Percentiles rank a stretch among this genome's conserved stretches.
Conservation (phyloP, 2,888 invertebrate species). For the Fissipunctia ypsillon region DNA sequence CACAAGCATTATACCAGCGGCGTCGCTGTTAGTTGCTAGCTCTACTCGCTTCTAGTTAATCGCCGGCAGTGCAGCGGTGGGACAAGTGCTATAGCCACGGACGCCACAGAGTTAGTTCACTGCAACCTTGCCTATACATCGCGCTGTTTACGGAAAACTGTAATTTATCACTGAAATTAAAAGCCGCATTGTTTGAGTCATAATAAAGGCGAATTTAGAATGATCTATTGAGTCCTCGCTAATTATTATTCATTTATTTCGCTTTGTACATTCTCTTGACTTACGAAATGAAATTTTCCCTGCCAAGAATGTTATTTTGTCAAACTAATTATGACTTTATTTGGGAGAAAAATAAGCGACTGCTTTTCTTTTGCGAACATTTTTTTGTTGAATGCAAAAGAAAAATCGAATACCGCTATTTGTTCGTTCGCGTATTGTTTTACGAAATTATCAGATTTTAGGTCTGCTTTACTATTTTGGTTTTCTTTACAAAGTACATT, state of each 20-base stretch:
- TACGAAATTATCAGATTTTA: not conserved
- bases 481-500: not conserved
- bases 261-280: slow-evolving; percentile 54
- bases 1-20: too few relatives aligned
- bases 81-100: not conserved
- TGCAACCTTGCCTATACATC: slow-evolving; percentile 6
- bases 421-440: not conserved
- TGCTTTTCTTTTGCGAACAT: not conserved
- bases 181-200: slow-evolving; percentile 75
- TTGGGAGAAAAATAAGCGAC: slow-evolving; percentile 4
- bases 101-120: slow-evolving; percentile 33
- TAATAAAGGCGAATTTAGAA: slow-evolving; percentile 69
- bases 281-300: slow-evolving; percentile 48
- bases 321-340: slow-evolving; percentile 53
- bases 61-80: too few relatives aligned
- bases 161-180: slow-evolving; percentile 84
- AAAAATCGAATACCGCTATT: not conserved
- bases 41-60: too few relatives aligned
- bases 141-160: slow-evolving; percentile 74
- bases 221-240: slow-evolving; percentile 66
- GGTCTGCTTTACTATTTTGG: not conserved
- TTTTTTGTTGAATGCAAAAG: not conserved
- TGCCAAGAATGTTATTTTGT: slow-evolving; percentile 48
- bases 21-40: too few relatives aligned
- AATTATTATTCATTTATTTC: slow-evolving; percentile 68